phyloP scores from a whole-genome alignment of 1,140 invertebrate species.

The Lordiphosa mommai region DNA sequence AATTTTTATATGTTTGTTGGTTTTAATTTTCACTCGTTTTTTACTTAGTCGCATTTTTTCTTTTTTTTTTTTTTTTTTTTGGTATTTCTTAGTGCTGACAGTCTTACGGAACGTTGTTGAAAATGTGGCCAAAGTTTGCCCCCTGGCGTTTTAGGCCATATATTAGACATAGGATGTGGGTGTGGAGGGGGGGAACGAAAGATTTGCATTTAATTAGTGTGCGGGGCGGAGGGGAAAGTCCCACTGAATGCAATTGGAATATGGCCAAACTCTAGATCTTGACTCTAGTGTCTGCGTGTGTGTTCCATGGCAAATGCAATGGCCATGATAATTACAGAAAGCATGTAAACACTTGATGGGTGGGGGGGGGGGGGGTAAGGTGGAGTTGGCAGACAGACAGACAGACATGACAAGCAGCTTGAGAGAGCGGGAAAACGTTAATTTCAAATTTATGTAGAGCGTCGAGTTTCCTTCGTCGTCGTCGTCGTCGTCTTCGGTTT shows the following conservation, averaged over 20 bases:
- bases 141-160: conserved; percentile 49
- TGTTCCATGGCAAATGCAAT: conserved; percentile 69
- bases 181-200: conserved; percentile 9
- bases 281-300: conserved; percentile 52
- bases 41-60: too few species aligned
- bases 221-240: background rate
- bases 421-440: conserved; percentile 71
- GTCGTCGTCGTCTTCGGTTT: background rate
- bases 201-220: conserved; percentile 70
- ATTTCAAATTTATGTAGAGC: conserved; percentile 79
- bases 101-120: conserved; percentile 49
- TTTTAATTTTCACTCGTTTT: conserved; percentile 29
- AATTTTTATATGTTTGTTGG: conserved; percentile 47
- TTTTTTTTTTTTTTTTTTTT: conserved; percentile 35
- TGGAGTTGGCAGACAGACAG: conserved; percentile 4
- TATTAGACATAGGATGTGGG: conserved; percentile 47
- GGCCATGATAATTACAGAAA: conserved; percentile 77
- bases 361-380: background rate
- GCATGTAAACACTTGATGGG: conserved; percentile 57
- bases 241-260: conserved; percentile 1
- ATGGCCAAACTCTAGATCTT: conserved; percentile 35
- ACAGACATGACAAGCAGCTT: conserved; percentile 41
- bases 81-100: conserved; percentile 35
- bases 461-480: conserved; percentile 54
- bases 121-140: conserved; percentile 62